Evolutionary conservation across 92 coral and sea anemone genomes (phyloP).

Genomic region (Epizoanthus stellaris): DNA sequence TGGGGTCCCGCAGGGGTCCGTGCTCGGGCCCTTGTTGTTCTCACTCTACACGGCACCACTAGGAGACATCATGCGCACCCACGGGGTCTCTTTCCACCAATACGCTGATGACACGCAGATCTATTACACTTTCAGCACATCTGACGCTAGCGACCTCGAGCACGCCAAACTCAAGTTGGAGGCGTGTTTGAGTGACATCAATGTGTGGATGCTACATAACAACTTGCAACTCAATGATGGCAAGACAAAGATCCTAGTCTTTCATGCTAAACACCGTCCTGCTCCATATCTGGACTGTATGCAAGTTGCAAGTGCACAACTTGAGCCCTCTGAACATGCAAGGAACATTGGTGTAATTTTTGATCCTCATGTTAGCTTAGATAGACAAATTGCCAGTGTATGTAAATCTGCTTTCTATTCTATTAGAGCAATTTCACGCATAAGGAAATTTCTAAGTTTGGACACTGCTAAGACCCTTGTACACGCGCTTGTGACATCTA

Average conservation of each 20-base stretch:
- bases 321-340: conserved; percentile 18
- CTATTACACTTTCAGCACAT: conserved; percentile 23
- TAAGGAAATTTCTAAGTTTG: conserved; percentile 19
- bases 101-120: conserved; percentile 49
- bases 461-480: not conserved
- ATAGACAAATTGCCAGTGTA: conserved; percentile 10
- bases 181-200: conserved; percentile 19
- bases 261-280: conserved; percentile 49
- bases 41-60: conserved; percentile 18
- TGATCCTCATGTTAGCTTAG: conserved; percentile 7
- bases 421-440: conserved; percentile 5
- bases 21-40: conserved; percentile 29
- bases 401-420: conserved; percentile 24
- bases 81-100: conserved; percentile 3
- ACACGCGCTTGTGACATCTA: conserved; percentile 34
- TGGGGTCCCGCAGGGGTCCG: conserved; percentile 42
- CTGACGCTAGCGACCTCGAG: conserved; percentile 34
- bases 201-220: conserved; percentile 49
- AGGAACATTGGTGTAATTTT: conserved; percentile 40
- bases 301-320: conserved; percentile 26
- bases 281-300: conserved; percentile 43
- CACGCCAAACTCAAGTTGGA: conserved; percentile 35
- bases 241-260: conserved; percentile 52
- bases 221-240: conserved; percentile 38
- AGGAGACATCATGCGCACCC: conserved; percentile 1